A percentile compares a stretch with the other conserved stretches of the same genome.
Evolutionary conservation across 2,888 invertebrate species (phyloP).

Genomic region (Drosophila nr. perissopoda): DNA sequence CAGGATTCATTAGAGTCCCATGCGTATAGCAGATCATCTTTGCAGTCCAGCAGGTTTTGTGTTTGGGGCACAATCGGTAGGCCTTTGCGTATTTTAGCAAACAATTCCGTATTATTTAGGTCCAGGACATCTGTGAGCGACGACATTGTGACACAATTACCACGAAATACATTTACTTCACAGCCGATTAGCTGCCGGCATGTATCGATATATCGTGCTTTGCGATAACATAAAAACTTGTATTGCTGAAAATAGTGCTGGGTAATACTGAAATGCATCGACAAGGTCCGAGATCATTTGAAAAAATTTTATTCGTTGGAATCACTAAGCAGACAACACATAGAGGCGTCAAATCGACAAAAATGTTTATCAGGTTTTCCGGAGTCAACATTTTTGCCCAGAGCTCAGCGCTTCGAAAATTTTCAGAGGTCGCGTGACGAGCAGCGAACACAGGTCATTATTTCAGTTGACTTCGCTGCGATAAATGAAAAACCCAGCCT

Average conservation of each 20-base stretch:
- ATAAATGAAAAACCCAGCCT: too few relatives aligned
- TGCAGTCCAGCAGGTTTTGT: constrained; percentile 87
- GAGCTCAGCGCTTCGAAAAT: too few relatives aligned
- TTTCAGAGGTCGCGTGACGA: too few relatives aligned
- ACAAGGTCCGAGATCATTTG: background rate
- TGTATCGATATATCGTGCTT: constrained; percentile 10
- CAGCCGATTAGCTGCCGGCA: constrained; percentile 16
- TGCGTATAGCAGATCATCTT: constrained; percentile 87
- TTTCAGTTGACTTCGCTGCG: too few relatives aligned
- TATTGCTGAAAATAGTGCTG: background rate
- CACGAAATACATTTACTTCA: constrained; percentile 18
- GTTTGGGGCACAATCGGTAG: constrained; percentile 86
- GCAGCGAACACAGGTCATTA: too few relatives aligned
- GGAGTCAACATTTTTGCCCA: too few relatives aligned
- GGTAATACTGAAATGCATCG: background rate
- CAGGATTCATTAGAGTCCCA: constrained; percentile 87
- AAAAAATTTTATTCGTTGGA: background rate
- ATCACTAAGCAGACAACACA: too few relatives aligned
- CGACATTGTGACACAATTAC: constrained; percentile 66
- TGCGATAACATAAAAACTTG: background rate
- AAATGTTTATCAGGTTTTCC: too few relatives aligned
- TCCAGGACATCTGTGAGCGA: constrained; percentile 86
- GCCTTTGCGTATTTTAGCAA: constrained; percentile 86
- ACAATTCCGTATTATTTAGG: constrained; percentile 86
- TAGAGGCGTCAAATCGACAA: too few relatives aligned